Percentiles rank a stretch among this genome's conserved stretches.
These are phyloP conservation scores for Coregonus suidteri DNA, from an alignment of 2,797 vertebrate genomes.

Conservation along the genomic window DNA sequence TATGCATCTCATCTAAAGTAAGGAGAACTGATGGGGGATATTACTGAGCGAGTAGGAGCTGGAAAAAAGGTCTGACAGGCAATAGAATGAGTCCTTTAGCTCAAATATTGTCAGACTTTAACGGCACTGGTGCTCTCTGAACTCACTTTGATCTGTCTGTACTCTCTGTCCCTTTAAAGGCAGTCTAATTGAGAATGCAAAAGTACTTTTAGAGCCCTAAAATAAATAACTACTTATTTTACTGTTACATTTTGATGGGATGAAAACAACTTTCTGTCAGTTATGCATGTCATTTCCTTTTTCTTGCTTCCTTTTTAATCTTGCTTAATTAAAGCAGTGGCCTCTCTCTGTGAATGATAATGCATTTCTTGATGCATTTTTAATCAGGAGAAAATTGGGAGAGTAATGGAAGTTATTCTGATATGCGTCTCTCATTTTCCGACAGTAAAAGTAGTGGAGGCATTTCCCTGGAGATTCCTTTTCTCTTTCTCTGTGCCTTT, in stretches of 20 bases:
- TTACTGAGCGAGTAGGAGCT: neutral
- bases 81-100: neutral
- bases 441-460: slow-evolving; percentile 56
- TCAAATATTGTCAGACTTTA: neutral
- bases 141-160: slow-evolving; percentile 50
- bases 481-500: slow-evolving; percentile 26
- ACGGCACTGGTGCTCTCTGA: slow-evolving; percentile 15
- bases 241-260: slow-evolving; percentile 41
- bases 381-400: slow-evolving; percentile 62
- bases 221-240: slow-evolving; percentile 48
- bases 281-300: slow-evolving; percentile 33
- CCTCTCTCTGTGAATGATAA: slow-evolving; percentile 56
- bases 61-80: neutral
- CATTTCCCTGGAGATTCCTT: slow-evolving; percentile 69
- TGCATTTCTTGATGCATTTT: slow-evolving; percentile 67
- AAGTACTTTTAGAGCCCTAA: slow-evolving; percentile 36
- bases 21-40: neutral
- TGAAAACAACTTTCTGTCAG: slow-evolving; percentile 55
- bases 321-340: slow-evolving; percentile 31
- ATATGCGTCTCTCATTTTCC: slow-evolving; percentile 66
- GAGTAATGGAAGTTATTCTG: slow-evolving; percentile 69
- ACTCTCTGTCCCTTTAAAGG: slow-evolving; percentile 19
- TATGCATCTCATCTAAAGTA: neutral
- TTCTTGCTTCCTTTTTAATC: slow-evolving; percentile 29
- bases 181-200: slow-evolving; percentile 18